Evolutionary conservation across 1,140 invertebrate genomes (phyloP), one percentile per base, ranked within the genome.

Genomic region (Rhagoletis zephyria): DNA sequence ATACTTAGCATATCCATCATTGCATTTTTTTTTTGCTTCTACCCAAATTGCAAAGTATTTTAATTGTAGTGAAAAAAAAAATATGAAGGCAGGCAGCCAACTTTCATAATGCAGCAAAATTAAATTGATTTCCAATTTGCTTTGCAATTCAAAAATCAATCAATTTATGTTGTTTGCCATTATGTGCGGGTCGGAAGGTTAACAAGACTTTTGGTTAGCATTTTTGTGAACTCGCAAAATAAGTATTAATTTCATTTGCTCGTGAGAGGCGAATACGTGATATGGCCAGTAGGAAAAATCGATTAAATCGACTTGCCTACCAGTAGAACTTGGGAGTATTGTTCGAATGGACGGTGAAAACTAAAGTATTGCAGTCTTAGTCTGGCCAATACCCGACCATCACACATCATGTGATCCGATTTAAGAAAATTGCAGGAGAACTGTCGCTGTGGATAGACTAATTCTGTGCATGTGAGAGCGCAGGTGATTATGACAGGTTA

Each of bases 51-150:
- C 67, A 74, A 74, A 74, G 67, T 16, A 12, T 5, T 74, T 74
- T 48, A 48, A 45, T 48, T 74, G 40, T 74, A 45, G 42, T 48
- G 5, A 10, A 14, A 74, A 45, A 45, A 45, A 14, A 74, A 74
- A 48, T 1, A 12, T 16, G 14, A 74, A 48, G 40, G 4, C 42
- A 4, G 70, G 10, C 10, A 74, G 12, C 56, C n/a, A 16, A 51
- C n/a, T 12, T 85, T 7, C 40, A 16, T 48, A 85, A 42, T 63
- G 16, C n/a, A n/a, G 59, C 59, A 74, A 48, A 74, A 74, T 74
- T 74, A 48, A 74, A 74, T 74, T 74, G 67, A 45, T 74, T 74
- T 42, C 16, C 67, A 74, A 74, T 74, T 74, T 16, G 67, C 42
- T 74, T 74, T 45, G 42, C 14, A 16, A 74, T 48, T 45, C 67